A percentile compares a stretch with the other conserved stretches of the same genome.
Conservation (phyloP, 2,113 vertebrate species). For the Ceuthmochares aereus region DNA sequence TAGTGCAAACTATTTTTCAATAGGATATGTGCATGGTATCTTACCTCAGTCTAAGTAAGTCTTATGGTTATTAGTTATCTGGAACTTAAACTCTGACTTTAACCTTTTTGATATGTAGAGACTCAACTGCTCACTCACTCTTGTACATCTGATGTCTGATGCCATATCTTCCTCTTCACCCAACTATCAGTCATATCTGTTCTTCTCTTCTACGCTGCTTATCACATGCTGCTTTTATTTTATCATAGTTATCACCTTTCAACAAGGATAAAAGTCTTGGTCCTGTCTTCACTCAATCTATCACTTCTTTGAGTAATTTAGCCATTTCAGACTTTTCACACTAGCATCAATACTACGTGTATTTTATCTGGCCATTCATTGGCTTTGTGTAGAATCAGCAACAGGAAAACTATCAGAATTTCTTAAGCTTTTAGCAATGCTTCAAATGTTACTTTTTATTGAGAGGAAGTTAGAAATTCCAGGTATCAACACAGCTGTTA, state of each 20-base stretch:
- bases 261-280: background rate
- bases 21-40: background rate
- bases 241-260: background rate
- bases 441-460: background rate
- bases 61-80: background rate
- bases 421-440: background rate
- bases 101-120: background rate
- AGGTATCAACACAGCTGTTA: background rate
- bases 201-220: background rate
- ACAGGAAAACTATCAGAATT: background rate
- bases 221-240: background rate
- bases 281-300: background rate
- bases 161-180: fast-evolving
- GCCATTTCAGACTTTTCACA: background rate
- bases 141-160: background rate
- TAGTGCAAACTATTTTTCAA: background rate
- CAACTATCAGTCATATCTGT: background rate
- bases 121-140: background rate
- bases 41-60: background rate
- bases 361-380: background rate
- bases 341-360: background rate
- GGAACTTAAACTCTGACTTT: background rate
- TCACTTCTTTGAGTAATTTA: background rate
- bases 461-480: background rate
- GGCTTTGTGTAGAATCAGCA: background rate